Conservation (phyloP, 2,113 vertebrate species). For the Strix uralensis region DNA sequence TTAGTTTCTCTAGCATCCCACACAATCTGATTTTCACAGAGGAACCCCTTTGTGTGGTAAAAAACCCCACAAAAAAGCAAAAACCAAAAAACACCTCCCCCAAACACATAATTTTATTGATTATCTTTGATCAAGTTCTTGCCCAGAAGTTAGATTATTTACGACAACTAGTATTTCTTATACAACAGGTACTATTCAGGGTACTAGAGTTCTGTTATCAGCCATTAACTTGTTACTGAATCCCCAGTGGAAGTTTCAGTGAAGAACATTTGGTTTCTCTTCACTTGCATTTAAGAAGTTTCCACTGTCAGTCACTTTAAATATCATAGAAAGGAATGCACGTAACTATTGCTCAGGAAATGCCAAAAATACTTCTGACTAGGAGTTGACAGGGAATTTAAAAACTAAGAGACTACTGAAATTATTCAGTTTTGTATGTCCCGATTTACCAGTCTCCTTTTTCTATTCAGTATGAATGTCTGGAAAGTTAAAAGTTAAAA, state of each 20-base stretch:
- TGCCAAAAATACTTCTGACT: background rate
- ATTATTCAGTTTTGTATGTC: background rate
- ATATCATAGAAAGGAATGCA: background rate
- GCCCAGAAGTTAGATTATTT: background rate
- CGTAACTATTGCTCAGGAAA: background rate
- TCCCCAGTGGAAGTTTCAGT: background rate
- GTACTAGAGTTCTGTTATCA: background rate
- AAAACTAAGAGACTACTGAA: background rate
- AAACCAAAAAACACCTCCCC: fast-evolving
- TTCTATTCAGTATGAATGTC: background rate
- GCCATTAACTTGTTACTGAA: background rate
- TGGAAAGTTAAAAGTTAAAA: background rate
- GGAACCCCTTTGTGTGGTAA: background rate
- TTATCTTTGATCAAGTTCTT: background rate
- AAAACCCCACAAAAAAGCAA: background rate
- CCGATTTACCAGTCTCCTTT: background rate
- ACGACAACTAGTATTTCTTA: background rate
- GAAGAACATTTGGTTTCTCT: background rate
- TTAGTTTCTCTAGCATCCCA: background rate
- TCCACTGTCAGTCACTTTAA: background rate
- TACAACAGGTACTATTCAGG: background rate
- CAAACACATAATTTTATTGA: background rate
- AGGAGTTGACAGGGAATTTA: background rate
- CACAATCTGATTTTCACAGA: background rate
- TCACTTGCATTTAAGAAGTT: background rate